Conservation (phyloP, 2,797 vertebrate genomes). For the Myiothlypis coronata region DNA sequence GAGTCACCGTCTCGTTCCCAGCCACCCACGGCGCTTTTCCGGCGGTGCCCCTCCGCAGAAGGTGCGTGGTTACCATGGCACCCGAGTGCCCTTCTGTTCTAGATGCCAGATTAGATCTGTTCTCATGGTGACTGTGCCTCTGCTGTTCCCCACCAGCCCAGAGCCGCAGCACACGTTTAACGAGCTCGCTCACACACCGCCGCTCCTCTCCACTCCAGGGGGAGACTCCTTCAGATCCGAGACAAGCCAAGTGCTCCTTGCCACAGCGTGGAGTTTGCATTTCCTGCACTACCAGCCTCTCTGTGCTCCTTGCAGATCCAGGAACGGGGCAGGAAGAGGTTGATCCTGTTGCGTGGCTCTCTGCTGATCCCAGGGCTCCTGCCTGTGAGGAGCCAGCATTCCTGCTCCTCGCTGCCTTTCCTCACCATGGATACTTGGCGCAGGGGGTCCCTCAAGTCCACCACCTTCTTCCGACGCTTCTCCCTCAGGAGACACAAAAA, state of each 20-base stretch:
- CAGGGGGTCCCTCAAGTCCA: conserved; percentile 75
- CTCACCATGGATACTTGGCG: conserved; percentile 74
- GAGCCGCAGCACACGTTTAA: not conserved
- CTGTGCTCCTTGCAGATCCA: not conserved
- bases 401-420: not conserved
- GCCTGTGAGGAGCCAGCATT: not conserved
- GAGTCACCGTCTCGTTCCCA: conserved; percentile 35
- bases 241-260: not conserved
- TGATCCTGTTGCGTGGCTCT: conserved; percentile 4
- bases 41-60: conserved; percentile 5
- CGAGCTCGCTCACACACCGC: not conserved
- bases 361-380: not conserved
- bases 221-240: not conserved
- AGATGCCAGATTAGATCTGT: conserved; percentile 42
- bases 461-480: conserved; percentile 75
- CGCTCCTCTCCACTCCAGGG: not conserved
- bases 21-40: conserved; percentile 28
- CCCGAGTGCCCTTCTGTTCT: conserved; percentile 52
- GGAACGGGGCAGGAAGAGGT: not conserved
- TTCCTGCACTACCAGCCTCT: conserved; percentile 37
- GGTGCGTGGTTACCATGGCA: conserved; percentile 65
- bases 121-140: conserved; percentile 59
- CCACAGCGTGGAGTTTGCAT: not conserved
- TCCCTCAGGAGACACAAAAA: conserved; percentile 75
- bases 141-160: not conserved